Evolutionary conservation across 2,113 vertebrate species (phyloP).

Genomic region (Emydura subglobosa): DNA sequence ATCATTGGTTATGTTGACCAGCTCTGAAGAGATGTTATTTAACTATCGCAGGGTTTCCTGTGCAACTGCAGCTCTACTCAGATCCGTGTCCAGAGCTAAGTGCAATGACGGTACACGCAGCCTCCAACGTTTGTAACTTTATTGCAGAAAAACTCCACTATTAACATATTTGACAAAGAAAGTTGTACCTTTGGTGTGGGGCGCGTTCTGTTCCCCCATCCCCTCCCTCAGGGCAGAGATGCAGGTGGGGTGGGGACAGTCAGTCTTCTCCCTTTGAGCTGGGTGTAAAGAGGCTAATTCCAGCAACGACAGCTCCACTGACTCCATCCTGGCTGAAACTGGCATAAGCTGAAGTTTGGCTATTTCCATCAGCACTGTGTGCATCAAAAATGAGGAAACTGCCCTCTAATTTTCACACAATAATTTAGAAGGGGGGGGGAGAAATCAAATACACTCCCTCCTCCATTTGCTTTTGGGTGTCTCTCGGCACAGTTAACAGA

Average conservation of each 20-base stretch:
- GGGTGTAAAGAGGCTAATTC: neutral
- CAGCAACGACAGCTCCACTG: neutral
- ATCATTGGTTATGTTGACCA: neutral
- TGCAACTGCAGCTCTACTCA: neutral
- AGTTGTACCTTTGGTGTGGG: constrained; percentile 75
- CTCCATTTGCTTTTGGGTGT: neutral
- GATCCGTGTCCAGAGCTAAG: neutral
- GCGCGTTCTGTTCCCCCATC: constrained; percentile 19
- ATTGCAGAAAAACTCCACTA: constrained; percentile 72
- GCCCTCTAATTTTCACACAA: constrained; percentile 56
- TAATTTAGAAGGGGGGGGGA: neutral
- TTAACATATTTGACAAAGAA: constrained; percentile 71
- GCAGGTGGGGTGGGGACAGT: constrained; percentile 31
- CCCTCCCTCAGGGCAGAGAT: constrained; percentile 9
- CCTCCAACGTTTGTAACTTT: constrained; percentile 64
- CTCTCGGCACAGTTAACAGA: constrained; percentile 8
- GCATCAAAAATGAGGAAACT: constrained; percentile 63
- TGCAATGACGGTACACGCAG: accelerated
- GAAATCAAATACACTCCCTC: constrained; percentile 8
- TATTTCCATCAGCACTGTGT: constrained; percentile 60
- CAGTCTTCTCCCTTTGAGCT: neutral
- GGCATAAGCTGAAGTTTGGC: constrained; percentile 42
- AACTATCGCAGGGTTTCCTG: neutral
- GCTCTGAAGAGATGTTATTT: neutral
- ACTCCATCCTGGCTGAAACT: constrained; percentile 37